Evolutionary conservation across 2,113 vertebrate genomes (phyloP).

Genomic region (Hippocampus zosterae): DNA sequence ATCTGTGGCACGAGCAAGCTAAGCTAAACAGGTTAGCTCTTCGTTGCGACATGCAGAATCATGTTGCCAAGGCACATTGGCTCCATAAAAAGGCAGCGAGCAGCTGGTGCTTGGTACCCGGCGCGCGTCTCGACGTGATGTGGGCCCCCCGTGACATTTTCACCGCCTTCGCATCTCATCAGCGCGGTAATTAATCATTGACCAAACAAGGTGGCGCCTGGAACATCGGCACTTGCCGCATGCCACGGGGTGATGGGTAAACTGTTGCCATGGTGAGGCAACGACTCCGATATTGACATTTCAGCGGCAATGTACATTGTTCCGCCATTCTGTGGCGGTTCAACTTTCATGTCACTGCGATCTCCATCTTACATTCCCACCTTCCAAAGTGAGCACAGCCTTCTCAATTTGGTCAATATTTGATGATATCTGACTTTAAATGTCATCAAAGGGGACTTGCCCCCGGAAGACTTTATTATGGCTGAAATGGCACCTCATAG

Average conservation of each 20-base stretch:
- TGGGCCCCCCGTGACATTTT: conserved; percentile 66
- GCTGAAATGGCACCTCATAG: too few relatives aligned
- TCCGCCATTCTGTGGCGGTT: not conserved
- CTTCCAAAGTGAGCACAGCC: not conserved
- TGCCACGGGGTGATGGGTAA: conserved; percentile 24
- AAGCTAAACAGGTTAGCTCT: conserved; percentile 1
- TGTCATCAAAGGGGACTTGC: too few relatives aligned
- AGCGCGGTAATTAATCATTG: conserved; percentile 71
- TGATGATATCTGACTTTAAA: too few relatives aligned
- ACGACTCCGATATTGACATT: not conserved
- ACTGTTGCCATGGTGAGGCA: conserved; percentile 47
- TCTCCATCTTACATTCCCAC: not conserved
- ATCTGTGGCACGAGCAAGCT: not conserved
- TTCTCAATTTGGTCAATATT: not conserved
- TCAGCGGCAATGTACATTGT: not conserved
- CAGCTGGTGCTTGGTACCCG: conserved; percentile 26
- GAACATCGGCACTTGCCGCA: conserved; percentile 43
- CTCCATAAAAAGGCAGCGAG: conserved; percentile 34
- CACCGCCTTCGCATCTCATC: conserved; percentile 69
- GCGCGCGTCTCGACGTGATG: conserved; percentile 56
- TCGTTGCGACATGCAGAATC: not conserved
- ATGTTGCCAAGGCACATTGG: conserved; percentile 7
- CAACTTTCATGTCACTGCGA: not conserved
- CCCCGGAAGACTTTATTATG: too few relatives aligned
- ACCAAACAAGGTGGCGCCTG: conserved; percentile 54